Evolutionary conservation across 2,888 invertebrate species (phyloP), one percentile per base, ranked within the genome.

Genomic region (Drosophila meridiana): DNA sequence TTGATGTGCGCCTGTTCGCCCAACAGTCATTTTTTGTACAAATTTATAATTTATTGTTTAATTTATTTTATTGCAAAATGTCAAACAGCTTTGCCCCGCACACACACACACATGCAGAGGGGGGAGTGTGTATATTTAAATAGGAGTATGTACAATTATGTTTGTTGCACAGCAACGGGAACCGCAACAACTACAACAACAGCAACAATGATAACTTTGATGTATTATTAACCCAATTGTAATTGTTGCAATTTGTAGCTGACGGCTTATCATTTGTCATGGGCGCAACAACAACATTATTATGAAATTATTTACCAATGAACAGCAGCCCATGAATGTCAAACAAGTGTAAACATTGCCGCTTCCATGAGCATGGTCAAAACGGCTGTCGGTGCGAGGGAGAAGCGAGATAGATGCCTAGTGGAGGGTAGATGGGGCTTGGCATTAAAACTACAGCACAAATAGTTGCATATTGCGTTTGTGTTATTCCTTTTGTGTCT

Each of bases 11-110:
- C 87, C 87, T 87, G 87, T 70, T 89, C 75, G 63, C 20, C 57
- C 66, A 85, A 80, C 90, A 90, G 90, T 87, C 87, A 90, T 90
- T 87, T 87, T 90, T 90, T 87, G 89, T 87, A 90, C 87, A 90
- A 87, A 90, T 87, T 90, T 90, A 87, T 90, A 87, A 87, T 90
- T 87, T 90, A 87, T 87, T 87, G 87, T 87, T 90, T 87, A 87
- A 87, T 87, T 88, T 87, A 87, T 88, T 90, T 86, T 86, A 87
- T 90, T 89, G 83, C 90, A 75, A 81, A 81, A 79, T 83, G 83
- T 78, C 89, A 74, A 78, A 73, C 69, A 50, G 52, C 20, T 20
- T 20, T 20, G 20, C 20, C 20, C 20, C 42, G 50, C 58, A 42
- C 20, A 34, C 42, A 50, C 58, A 42, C 20, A 34, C 53, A 26